A percentile compares a stretch with the other conserved stretches of the same genome.
Conservation (phyloP, 23 tunicate species). For the Oikopleura albicans region DNA sequence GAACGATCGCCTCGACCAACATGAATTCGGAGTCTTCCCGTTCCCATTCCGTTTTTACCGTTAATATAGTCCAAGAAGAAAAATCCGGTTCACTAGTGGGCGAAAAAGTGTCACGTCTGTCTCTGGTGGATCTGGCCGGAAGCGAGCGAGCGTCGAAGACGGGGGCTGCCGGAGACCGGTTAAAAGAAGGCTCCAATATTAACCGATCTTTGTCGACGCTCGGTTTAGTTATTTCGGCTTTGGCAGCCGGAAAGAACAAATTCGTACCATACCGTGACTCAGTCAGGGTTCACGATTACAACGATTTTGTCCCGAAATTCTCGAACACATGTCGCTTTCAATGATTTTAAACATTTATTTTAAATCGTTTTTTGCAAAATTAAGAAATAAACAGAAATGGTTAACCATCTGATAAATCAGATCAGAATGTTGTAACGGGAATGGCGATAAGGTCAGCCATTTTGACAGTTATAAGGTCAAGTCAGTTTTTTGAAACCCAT, state of each 20-base stretch:
- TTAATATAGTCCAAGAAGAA: constrained; percentile 44
- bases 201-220: constrained; percentile 80
- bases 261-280: constrained; percentile 92
- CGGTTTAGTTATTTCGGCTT: constrained; percentile 65
- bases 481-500: too few species aligned
- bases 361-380: too few species aligned
- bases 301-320: too few species aligned
- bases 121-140: constrained; percentile 91
- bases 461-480: too few species aligned
- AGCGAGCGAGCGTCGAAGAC: constrained; percentile 88
- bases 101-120: constrained; percentile 46
- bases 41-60: constrained; percentile 84
- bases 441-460: too few species aligned
- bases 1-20: constrained; percentile 91
- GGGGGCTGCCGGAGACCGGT: constrained; percentile 69
- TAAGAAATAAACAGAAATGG: too few species aligned
- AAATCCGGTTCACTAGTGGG: constrained; percentile 16
- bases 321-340: too few species aligned
- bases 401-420: too few species aligned
- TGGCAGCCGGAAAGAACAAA: constrained; percentile 59
- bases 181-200: constrained; percentile 89
- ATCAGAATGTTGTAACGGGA: too few species aligned
- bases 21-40: constrained; percentile 92
- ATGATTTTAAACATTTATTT: too few species aligned
- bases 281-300: too few species aligned